phyloP scores from a whole-genome alignment of 2,113 vertebrate species.

The Gymnogyps californianus region DNA sequence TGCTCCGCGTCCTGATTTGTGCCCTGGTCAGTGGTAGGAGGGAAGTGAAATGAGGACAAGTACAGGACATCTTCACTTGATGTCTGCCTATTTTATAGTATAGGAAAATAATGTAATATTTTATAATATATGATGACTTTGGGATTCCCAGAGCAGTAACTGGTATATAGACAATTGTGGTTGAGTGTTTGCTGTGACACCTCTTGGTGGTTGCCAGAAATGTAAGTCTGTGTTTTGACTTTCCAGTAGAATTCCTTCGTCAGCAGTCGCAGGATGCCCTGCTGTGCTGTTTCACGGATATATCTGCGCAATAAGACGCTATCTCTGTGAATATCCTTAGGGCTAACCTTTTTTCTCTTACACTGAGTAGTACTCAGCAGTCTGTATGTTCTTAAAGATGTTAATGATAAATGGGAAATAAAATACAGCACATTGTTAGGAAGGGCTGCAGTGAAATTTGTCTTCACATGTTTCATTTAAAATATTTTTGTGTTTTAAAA shows the following conservation, averaged over 20 bases:
- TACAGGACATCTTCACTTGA: not conserved
- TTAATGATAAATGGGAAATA: not conserved
- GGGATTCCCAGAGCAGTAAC: not conserved
- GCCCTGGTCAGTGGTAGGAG: not conserved
- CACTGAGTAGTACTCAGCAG: not conserved
- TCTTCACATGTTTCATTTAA: not conserved
- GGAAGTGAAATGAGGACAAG: not conserved
- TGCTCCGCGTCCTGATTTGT: not conserved
- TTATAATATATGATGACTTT: not conserved
- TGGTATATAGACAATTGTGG: not conserved
- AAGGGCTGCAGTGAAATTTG: not conserved
- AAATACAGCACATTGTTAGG: not conserved
- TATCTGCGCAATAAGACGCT: not conserved
- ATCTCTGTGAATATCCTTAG: not conserved
- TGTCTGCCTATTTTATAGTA: not conserved
- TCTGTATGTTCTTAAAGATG: not conserved
- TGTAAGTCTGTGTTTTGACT: constrained; percentile 36
- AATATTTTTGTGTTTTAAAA: not conserved
- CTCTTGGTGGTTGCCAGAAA: constrained; percentile 17
- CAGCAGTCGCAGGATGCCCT: constrained; percentile 3
- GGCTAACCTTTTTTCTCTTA: not conserved
- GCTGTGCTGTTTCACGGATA: not conserved
- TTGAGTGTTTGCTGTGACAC: constrained; percentile 29
- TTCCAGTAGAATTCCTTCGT: not conserved
- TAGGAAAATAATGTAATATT: not conserved